phyloP scores from a whole-genome alignment of 2,797 vertebrate species.

The Catharus ustulatus region DNA sequence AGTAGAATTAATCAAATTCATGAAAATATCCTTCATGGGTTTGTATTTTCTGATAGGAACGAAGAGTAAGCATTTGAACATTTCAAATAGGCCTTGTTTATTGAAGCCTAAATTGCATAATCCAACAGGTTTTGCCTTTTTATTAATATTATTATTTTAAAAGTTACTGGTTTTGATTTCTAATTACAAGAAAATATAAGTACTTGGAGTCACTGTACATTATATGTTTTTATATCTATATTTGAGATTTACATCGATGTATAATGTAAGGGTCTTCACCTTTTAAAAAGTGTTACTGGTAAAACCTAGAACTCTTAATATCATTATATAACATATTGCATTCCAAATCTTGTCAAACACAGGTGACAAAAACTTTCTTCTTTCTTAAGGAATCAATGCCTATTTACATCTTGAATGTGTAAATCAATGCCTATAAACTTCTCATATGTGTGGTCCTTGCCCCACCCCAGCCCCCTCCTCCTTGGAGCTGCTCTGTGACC shows the following conservation, averaged over 20 bases:
- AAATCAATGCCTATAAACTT: background rate
- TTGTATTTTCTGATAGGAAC: background rate
- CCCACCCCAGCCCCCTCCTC: fast-evolving
- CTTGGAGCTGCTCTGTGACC: too few species aligned
- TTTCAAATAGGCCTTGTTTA: background rate
- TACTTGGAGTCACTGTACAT: background rate
- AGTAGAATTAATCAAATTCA: slow-evolving; percentile 26
- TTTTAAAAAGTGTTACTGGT: background rate
- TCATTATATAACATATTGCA: background rate
- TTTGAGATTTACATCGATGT: background rate
- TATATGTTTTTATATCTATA: background rate
- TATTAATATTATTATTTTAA: background rate
- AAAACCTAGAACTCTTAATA: background rate
- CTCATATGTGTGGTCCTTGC: background rate
- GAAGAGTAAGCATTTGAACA: background rate
- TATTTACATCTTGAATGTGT: background rate
- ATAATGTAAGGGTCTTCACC: background rate
- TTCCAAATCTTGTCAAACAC: background rate
- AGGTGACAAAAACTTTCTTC: background rate
- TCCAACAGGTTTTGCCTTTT: background rate
- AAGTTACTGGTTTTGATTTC: background rate
- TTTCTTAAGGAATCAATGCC: background rate
- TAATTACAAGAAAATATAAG: background rate
- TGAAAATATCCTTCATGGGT: background rate
- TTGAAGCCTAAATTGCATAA: background rate